phyloP scores from a whole-genome alignment of 2,888 invertebrate species.

The Pandemis cinnamomeana region DNA sequence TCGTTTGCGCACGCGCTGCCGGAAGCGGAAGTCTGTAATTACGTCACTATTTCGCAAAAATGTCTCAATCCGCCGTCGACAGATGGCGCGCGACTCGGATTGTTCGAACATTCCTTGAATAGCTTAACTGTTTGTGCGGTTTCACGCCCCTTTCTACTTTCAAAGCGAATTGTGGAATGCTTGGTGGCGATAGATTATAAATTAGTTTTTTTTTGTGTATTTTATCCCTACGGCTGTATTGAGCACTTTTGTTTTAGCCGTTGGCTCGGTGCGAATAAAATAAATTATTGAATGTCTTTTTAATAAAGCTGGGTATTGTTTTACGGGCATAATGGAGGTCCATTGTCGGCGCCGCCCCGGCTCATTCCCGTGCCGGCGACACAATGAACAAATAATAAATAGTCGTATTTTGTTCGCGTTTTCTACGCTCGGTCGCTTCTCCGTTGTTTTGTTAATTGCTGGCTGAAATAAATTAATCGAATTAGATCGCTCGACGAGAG shows the following conservation, averaged over 20 bases:
- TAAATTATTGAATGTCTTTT: slow-evolving; percentile 84
- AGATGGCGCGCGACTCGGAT: slow-evolving; percentile 75
- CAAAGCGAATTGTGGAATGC: slow-evolving; percentile 43
- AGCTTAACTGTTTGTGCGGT: slow-evolving; percentile 70
- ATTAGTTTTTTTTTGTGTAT: slow-evolving; percentile 33
- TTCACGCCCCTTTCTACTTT: slow-evolving; percentile 61
- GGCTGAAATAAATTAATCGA: slow-evolving; percentile 80
- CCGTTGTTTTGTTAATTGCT: slow-evolving; percentile 78
- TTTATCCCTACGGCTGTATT: slow-evolving; percentile 55
- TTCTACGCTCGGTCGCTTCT: slow-evolving; percentile 77
- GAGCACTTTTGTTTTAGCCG: slow-evolving; percentile 70
- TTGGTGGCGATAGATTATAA: slow-evolving; percentile 42
- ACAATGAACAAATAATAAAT: slow-evolving; percentile 82
- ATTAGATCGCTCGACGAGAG: slow-evolving; percentile 74
- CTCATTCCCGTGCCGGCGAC: slow-evolving; percentile 60
- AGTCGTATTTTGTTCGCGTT: slow-evolving; percentile 78
- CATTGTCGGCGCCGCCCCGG: slow-evolving; percentile 77
- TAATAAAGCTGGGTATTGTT: slow-evolving; percentile 82
- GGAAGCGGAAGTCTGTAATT: slow-evolving; percentile 82
- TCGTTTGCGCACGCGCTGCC: slow-evolving; percentile 78
- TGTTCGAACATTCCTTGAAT: slow-evolving; percentile 74
- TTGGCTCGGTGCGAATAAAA: slow-evolving; percentile 74
- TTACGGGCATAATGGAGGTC: slow-evolving; percentile 76
- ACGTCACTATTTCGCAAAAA: slow-evolving; percentile 79
- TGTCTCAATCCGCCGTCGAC: slow-evolving; percentile 77